A percentile compares a stretch with the other conserved stretches of the same genome.
Evolutionary conservation across 2,888 invertebrate genomes (phyloP).

Genomic region (Apoda limacodes): DNA sequence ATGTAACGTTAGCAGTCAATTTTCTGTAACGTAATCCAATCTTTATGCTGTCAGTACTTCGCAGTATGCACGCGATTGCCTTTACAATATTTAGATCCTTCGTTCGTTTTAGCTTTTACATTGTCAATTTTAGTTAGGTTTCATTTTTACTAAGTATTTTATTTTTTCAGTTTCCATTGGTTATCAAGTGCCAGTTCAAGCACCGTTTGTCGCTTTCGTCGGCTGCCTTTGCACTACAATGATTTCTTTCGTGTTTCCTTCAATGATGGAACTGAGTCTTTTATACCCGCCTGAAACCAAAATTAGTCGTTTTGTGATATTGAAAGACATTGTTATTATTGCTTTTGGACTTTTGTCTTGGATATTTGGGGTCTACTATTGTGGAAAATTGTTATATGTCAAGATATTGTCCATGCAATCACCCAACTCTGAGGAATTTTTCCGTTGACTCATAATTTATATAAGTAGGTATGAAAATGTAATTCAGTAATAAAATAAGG

Average conservation of each 20-base stretch:
- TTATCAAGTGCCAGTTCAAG: conserved; percentile 39
- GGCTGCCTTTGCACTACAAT: conserved; percentile 41
- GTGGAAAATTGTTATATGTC: conserved; percentile 33
- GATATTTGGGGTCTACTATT: conserved; percentile 28
- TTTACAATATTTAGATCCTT: no score
- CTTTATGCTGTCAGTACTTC: no score
- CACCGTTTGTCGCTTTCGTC: conserved; percentile 41
- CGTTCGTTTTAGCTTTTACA: no score
- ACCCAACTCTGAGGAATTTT: conserved; percentile 21
- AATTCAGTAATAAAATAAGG: no score
- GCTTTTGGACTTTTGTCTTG: conserved; percentile 25
- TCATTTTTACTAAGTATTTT: no score
- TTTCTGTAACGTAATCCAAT: no score
- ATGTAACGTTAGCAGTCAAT: no score
- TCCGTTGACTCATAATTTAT: no score
- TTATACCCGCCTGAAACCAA: conserved; percentile 38
- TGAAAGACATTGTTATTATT: conserved; percentile 32
- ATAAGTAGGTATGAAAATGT: no score
- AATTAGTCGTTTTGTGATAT: conserved; percentile 23
- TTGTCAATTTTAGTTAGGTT: no score
- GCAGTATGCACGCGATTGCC: no score
- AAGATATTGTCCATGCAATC: conserved; percentile 25
- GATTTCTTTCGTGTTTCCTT: conserved; percentile 39
- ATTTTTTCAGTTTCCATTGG: conserved; percentile 36
- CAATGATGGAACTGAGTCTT: conserved; percentile 41